phyloP scores from a whole-genome alignment of 2,113 vertebrate genomes.

The Pseudorasbora parva region DNA sequence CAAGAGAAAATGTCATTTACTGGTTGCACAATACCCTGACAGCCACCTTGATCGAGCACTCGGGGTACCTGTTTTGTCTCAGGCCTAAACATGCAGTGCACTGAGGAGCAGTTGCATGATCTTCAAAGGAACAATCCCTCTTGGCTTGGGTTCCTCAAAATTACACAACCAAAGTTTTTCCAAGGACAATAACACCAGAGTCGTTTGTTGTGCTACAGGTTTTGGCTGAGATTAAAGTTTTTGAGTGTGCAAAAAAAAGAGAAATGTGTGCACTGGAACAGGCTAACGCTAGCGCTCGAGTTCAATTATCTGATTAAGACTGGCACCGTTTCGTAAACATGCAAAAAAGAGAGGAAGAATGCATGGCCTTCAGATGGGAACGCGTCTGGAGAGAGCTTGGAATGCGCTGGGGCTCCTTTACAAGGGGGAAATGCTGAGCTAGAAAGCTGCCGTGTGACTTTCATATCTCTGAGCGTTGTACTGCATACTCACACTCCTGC shows the following conservation, averaged over 20 bases:
- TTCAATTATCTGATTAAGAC: slow-evolving; percentile 51
- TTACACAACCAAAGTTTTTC: slow-evolving; percentile 29
- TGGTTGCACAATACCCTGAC: slow-evolving; percentile 2
- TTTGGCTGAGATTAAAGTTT: slow-evolving; percentile 10
- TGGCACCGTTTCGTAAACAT: slow-evolving; percentile 44
- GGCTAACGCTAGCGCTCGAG: slow-evolving; percentile 9
- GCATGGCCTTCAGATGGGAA: slow-evolving; percentile 18
- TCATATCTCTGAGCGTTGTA: slow-evolving; percentile 25
- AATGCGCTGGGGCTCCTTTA: slow-evolving; percentile 33
- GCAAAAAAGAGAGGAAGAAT: slow-evolving; percentile 49
- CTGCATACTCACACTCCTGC: slow-evolving; percentile 29
- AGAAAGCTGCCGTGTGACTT: slow-evolving; percentile 28
- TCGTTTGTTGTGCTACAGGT: slow-evolving; percentile 5
- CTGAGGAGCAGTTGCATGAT: neutral
- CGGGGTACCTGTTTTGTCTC: slow-evolving; percentile 18
- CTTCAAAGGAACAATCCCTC: slow-evolving; percentile 22
- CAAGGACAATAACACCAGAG: slow-evolving; percentile 10
- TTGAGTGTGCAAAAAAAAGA: slow-evolving; percentile 2
- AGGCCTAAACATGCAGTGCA: slow-evolving; percentile 27
- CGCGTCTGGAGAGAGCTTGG: slow-evolving; percentile 22
- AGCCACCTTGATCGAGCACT: slow-evolving; percentile 11
- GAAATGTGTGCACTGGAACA: slow-evolving; percentile 23
- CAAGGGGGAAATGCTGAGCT: slow-evolving; percentile 39
- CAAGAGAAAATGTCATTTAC: neutral
- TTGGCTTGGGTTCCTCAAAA: slow-evolving; percentile 29